Evolutionary conservation across 2,797 vertebrate species (phyloP).

Genomic region (Myotis vivesi): DNA sequence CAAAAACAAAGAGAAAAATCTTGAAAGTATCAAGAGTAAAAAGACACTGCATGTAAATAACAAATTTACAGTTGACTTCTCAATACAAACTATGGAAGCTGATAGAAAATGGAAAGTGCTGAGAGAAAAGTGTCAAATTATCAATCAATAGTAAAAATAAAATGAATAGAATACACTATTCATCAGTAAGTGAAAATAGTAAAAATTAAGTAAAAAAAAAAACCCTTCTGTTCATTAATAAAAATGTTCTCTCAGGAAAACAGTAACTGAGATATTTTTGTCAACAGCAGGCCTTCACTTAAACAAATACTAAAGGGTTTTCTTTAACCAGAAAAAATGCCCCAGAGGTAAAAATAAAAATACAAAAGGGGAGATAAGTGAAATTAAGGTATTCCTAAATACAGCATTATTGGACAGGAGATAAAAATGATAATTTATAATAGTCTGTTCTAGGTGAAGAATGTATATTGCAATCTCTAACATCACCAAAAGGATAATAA

Average conservation of each 20-base stretch:
- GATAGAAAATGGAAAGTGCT: slow-evolving; percentile 1
- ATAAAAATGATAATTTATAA: not conserved
- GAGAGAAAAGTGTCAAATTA: not conserved
- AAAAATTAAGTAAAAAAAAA: not conserved
- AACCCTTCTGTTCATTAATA: not conserved
- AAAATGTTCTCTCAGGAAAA: not conserved
- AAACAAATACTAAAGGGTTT: not conserved
- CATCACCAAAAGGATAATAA: slow-evolving; percentile 4
- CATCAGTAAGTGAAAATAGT: not conserved
- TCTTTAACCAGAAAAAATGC: not conserved
- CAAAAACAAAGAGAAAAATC: not conserved
- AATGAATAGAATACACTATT: not conserved
- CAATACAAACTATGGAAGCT: not conserved
- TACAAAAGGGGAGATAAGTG: not conserved
- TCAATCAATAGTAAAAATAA: not conserved
- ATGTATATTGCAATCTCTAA: not conserved
- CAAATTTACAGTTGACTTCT: not conserved
- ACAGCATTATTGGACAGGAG: not conserved
- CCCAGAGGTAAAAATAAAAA: not conserved
- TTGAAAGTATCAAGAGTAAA: not conserved
- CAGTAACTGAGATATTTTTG: not conserved
- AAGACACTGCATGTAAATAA: not conserved
- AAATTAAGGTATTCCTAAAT: not conserved
- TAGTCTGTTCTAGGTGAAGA: not conserved
- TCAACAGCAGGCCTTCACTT: not conserved